phyloP scores from a whole-genome alignment of 1,140 invertebrate species.

The Elysia chlorotica region DNA sequence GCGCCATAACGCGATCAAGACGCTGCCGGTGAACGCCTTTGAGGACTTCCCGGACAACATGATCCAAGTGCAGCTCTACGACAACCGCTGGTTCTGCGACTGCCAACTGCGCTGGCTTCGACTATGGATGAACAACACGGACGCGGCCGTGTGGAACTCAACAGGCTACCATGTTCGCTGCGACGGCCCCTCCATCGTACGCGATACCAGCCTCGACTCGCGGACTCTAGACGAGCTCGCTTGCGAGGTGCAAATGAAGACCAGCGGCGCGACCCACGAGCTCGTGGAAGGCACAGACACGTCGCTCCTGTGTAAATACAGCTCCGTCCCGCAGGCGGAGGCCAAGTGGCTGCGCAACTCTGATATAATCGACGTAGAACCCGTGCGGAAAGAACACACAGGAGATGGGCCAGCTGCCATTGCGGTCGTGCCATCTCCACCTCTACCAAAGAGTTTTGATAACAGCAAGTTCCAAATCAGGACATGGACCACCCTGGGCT shows the following conservation, averaged over 20 bases:
- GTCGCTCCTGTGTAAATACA: constrained; percentile 39
- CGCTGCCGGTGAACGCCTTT: constrained; percentile 26
- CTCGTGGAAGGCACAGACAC: constrained; percentile 13
- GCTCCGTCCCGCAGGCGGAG: constrained; percentile 31
- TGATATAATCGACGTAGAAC: constrained; percentile 21
- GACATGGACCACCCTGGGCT: background rate
- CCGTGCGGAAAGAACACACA: too few species aligned
- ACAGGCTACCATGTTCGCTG: constrained; percentile 32
- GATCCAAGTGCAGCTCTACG: constrained; percentile 38
- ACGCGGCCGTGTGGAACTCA: constrained; percentile 34
- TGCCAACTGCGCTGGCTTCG: constrained; percentile 49
- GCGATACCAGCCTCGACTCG: constrained; percentile 22
- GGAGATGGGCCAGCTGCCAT: too few species aligned
- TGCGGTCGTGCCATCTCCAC: too few species aligned
- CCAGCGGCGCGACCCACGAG: constrained; percentile 10
- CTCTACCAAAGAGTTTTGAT: too few species aligned
- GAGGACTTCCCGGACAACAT: constrained; percentile 28
- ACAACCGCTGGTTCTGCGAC: constrained; percentile 56
- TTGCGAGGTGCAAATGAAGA: constrained; percentile 34
- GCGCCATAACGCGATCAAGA: constrained; percentile 41
- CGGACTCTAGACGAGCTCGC: constrained; percentile 28
- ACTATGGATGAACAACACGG: constrained; percentile 35
- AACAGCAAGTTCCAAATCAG: constrained; percentile 29
- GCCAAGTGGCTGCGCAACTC: constrained; percentile 38
- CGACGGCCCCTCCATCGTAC: constrained; percentile 28